Conservation (phyloP, 2,797 vertebrate genomes). For the Florisuga fusca region DNA sequence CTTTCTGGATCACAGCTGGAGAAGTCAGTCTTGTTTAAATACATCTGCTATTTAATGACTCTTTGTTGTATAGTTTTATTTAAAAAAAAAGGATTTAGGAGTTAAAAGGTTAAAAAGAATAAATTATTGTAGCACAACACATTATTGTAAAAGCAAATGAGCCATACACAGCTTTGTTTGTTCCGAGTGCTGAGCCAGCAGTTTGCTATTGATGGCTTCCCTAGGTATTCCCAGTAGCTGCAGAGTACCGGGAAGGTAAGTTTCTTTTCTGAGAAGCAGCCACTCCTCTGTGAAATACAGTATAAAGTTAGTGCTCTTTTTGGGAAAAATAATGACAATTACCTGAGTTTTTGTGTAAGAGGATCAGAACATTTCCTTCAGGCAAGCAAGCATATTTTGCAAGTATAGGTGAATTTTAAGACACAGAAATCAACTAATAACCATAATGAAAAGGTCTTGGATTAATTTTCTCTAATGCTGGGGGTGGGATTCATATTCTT, state of each 20-base stretch:
- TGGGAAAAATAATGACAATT: neutral
- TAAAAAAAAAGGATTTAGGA: neutral
- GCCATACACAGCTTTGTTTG: neutral
- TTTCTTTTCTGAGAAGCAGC: neutral
- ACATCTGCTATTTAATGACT: neutral
- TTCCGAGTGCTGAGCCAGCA: neutral
- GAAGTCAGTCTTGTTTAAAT: neutral
- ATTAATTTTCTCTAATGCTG: neutral
- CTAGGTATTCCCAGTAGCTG: neutral
- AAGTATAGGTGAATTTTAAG: neutral
- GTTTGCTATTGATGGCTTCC: neutral
- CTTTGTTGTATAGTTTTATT: neutral
- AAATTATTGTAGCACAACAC: neutral
- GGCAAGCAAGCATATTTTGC: neutral
- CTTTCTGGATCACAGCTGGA: neutral
- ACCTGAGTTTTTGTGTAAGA: neutral
- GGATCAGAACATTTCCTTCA: neutral
- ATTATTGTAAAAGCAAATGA: constrained; percentile 5
- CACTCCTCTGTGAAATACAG: neutral
- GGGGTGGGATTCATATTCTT: neutral
- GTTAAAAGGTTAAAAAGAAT: constrained; percentile 13
- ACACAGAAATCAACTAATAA: neutral
- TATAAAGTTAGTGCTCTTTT: neutral
- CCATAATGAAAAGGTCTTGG: neutral
- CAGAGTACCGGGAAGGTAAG: neutral